Base-by-base conservation (phyloP, 2,113 vertebrate species). In the Solea senegalensis region DNA sequence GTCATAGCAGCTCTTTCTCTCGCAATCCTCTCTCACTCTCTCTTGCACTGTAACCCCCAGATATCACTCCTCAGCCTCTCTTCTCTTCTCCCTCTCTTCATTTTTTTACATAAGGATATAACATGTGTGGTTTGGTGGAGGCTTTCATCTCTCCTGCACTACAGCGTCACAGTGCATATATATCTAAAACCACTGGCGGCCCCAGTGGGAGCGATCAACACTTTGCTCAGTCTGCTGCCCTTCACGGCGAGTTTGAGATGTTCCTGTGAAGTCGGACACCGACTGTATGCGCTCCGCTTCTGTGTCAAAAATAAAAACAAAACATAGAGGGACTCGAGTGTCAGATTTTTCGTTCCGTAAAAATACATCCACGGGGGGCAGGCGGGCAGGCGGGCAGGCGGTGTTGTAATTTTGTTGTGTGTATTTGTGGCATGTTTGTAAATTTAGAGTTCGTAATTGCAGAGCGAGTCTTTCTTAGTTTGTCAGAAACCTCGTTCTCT, bases 1-100 rank as follows among this genome's bases (percentile, higher is more conserved):
- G 89, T 91, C 89, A 91, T 65, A 72, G 78, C 76, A 71, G 8
- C 60, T 21, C 59, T 65, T 15, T 21, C 58, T 28, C 80, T 83
- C 54, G 58, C 84, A 78, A 80, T 79, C 80, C 71, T 72, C 52
- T 66, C 34, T 34, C 34, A 4, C 51, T 50, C 52, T 51, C 53
- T 62, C 7, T 9, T 9, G 16, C 53, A 46, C 61, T 77, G 50
- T 59, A 69, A 41, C 63, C 54, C 26, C 43, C 14, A 74, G 50
- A 71, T 83, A 74, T 76, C 65, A 59, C 56, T 72, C 61, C 12
- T 0, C 27, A 41, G 14, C n/a, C 57, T 26, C 57, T 21, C n/a
- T 40, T 9, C 15, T 28, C n/a, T 28, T 15, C 55, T 44, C 40
- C n/a, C 40, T 59, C 9, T 59, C 40, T 21, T 28, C 46, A 14